Conservation (phyloP, 2,797 vertebrate genomes). For the Sebastes flavidus region DNA sequence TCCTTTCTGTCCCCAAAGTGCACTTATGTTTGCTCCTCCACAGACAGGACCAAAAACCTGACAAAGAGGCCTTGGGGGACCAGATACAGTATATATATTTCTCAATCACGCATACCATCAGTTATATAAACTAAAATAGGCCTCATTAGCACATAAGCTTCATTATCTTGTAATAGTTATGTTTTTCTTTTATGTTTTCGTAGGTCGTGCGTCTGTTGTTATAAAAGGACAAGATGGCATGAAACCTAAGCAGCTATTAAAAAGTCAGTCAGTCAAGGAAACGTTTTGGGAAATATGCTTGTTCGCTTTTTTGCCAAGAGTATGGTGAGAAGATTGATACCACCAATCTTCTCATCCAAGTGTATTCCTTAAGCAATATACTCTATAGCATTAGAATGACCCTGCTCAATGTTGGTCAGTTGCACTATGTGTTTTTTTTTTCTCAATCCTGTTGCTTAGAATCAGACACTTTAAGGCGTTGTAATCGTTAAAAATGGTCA, state of each 20-base stretch:
- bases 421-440: conserved; percentile 21
- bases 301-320: not conserved
- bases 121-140: not conserved
- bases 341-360: not conserved
- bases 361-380: not conserved
- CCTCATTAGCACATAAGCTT: conserved; percentile 18
- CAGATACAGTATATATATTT: not conserved
- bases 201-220: not conserved
- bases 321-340: not conserved
- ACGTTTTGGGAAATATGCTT: not conserved
- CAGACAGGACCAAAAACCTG: conserved; percentile 50
- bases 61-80: conserved; percentile 24
- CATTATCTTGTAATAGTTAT: not conserved
- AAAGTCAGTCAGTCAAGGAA: not conserved
- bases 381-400: not conserved
- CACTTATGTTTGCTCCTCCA: conserved; percentile 66
- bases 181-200: not conserved
- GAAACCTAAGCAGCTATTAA: not conserved
- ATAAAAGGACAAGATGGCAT: not conserved
- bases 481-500: not conserved
- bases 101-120: not conserved
- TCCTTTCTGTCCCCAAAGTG: conserved; percentile 71
- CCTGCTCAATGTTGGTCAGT: not conserved
- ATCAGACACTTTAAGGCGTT: conserved; percentile 4
- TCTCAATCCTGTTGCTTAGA: not conserved